These are phyloP conservation scores for Leucoraja ocellata DNA, from an alignment of 2,797 vertebrate species.

Conservation along the genomic window DNA sequence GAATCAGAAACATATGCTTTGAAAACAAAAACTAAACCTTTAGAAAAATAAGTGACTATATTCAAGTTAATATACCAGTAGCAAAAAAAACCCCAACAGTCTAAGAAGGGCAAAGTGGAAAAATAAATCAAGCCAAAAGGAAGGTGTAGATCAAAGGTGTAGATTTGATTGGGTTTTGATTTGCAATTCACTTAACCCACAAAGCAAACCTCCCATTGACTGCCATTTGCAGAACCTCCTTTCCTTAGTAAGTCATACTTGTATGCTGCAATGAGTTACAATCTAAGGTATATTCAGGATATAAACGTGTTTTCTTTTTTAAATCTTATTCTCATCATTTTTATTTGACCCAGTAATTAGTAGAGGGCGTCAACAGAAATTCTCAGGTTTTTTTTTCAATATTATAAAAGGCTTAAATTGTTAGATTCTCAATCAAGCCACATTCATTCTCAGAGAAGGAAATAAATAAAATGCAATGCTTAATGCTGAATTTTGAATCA, in stretches of 20 bases:
- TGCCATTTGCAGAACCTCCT: slow-evolving; percentile 47
- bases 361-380: background rate
- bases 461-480: background rate
- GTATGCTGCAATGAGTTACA: slow-evolving; percentile 47
- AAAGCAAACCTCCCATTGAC: slow-evolving; percentile 51
- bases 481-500: background rate
- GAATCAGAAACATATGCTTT: slow-evolving; percentile 75
- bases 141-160: slow-evolving; percentile 54
- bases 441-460: background rate
- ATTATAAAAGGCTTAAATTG: background rate
- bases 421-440: slow-evolving; percentile 16
- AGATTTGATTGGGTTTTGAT: slow-evolving; percentile 53
- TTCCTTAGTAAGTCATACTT: slow-evolving; percentile 46
- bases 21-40: slow-evolving; percentile 62
- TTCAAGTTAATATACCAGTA: slow-evolving; percentile 53
- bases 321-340: slow-evolving; percentile 48
- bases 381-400: background rate
- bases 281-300: slow-evolving; percentile 34
- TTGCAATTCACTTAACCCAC: slow-evolving; percentile 35
- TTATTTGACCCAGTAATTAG: slow-evolving; percentile 46
- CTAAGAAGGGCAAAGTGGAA: slow-evolving; percentile 49
- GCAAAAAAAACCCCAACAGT: slow-evolving; percentile 51
- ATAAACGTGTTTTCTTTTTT: slow-evolving; percentile 40
- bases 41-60: slow-evolving; percentile 49
- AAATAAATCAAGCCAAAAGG: slow-evolving; percentile 48